phyloP scores from a whole-genome alignment of 2,888 invertebrate genomes.

The Lycophotia porphyrea region DNA sequence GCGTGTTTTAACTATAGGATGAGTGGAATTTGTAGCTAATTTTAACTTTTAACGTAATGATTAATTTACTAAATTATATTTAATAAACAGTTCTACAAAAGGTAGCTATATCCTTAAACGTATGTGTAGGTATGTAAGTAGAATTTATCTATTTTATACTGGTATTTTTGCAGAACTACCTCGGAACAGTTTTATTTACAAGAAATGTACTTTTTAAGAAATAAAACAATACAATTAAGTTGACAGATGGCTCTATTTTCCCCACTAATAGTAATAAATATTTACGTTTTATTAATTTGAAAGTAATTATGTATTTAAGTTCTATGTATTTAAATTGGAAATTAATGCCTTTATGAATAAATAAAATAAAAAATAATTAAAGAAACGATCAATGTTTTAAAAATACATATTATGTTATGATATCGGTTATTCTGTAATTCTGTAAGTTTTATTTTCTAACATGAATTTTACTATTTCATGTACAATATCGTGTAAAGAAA shows the following conservation, averaged over 20 bases:
- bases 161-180: slow-evolving; percentile 17
- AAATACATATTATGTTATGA: background rate
- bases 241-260: background rate
- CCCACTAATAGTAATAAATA: background rate
- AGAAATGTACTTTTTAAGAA: background rate
- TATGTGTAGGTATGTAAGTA: background rate
- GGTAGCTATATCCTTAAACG: background rate
- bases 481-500: no score
- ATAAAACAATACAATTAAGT: background rate
- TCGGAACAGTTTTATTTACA: slow-evolving; percentile 26
- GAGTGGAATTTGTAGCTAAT: background rate
- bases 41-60: background rate
- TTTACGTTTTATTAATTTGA: background rate
- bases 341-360: no score
- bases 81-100: background rate
- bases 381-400: background rate
- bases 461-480: background rate
- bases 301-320: no score
- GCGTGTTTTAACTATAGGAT: background rate
- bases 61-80: background rate
- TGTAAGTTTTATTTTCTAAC: background rate
- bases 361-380: no score
- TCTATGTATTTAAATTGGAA: no score
- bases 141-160: background rate
- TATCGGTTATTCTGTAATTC: background rate